Evolutionary conservation across 2,113 vertebrate genomes (phyloP), one percentile per base, ranked within the genome.

Genomic region (Urocynchramus pylzowi): DNA sequence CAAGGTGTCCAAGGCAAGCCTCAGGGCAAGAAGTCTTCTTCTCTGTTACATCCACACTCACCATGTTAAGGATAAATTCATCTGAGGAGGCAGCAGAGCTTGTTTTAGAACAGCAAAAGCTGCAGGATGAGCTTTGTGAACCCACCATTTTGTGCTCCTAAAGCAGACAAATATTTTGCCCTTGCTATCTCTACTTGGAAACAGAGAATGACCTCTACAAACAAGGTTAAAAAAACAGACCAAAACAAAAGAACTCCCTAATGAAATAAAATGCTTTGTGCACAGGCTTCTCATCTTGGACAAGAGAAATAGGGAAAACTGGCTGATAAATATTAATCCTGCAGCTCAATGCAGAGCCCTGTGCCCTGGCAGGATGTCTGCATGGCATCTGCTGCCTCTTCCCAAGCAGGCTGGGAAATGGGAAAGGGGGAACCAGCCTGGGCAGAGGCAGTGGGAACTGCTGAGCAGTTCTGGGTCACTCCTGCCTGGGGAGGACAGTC

Each of bases 191-290:
- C 35, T 30, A 12, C 37, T 22, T 22, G 18, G 27, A 78, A 92
- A 84, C 60, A 75, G 27, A 87, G 30, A 86, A 27, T 64, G 69
- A 84, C 74, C 84, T 84, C 64, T 60, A 67, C 22, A 94, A 95
- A 91, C 42, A 93, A 73, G 78, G 71, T 93, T 87, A 90, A 80
- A 90, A 93, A 90, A 74, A 10, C 44, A 80, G 75, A 93, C 14
- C 41, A 69, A 79, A 96, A 56, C 73, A 87, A 95, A 95, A 84
- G 53, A 87, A 75, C 4, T 92, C 76, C 37, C 77, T 60, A 82
- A 95, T 64, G 56, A 89, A 92, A 94, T 89, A 78, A 89, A 84
- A 89, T 33, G 33, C 6, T 76, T 93, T 71, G 33, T 78, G 73
- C 14, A 45, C 59, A 91, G 49, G 37, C 80, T 78, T 95, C 47